phyloP scores from a whole-genome alignment of 2,888 invertebrate species.

The Apotomis capreana region DNA sequence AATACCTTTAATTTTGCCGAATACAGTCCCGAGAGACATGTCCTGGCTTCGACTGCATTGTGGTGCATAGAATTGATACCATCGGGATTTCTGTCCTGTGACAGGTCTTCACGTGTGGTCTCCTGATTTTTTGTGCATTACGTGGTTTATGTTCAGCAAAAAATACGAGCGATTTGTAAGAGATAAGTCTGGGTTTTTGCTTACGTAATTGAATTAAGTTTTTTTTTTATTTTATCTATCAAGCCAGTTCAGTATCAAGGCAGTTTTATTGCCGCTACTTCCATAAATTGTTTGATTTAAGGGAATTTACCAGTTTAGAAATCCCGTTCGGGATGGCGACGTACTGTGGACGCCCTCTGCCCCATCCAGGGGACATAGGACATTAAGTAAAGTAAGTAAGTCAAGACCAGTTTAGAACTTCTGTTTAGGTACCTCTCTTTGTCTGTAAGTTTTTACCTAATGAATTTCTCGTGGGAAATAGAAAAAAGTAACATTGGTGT shows the following conservation, averaged over 20 bases:
- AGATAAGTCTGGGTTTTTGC: constrained; percentile 8
- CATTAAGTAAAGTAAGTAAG: no score
- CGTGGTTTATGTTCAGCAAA: constrained; percentile 27
- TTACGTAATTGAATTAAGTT: no score
- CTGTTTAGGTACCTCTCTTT: not conserved
- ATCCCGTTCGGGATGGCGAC: no score
- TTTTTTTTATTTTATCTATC: no score
- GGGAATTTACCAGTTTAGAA: no score
- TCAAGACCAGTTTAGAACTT: no score
- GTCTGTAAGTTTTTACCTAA: not conserved
- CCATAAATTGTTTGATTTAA: no score
- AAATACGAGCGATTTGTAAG: constrained; percentile 10
- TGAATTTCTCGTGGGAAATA: not conserved
- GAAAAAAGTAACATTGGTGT: not conserved
- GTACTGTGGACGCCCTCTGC: no score
- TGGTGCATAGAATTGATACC: constrained; percentile 66
- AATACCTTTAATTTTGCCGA: constrained; percentile 11
- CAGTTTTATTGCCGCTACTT: no score
- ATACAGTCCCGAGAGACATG: constrained; percentile 36
- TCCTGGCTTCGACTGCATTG: constrained; percentile 48
- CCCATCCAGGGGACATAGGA: no score
- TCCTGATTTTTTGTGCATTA: constrained; percentile 42
- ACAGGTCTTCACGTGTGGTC: constrained; percentile 69
- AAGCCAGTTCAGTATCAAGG: no score
- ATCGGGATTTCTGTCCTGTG: constrained; percentile 60